Evolutionary conservation across 2,113 vertebrate species (phyloP), one percentile per base, ranked within the genome.

Genomic region (Pogona vitticeps): DNA sequence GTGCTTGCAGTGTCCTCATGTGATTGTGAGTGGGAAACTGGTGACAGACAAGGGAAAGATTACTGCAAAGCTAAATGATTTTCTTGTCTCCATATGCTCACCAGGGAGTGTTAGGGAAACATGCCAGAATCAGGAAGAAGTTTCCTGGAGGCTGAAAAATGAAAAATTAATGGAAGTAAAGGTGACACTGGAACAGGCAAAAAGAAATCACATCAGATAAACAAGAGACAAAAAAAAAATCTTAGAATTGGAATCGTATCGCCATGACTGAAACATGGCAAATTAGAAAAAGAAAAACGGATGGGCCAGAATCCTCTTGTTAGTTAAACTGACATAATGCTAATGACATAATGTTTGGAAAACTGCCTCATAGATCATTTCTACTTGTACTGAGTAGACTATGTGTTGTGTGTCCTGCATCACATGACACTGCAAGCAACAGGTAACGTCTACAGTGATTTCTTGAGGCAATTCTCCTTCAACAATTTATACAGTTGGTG

Each of bases 91-190:
- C 78, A 88, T 92, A 92, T 86, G 90, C 87, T 94, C 94, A 92
- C 91, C 76, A 90, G 94, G 93, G 93, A 94, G 88, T 91, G 90
- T 88, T 89, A 92, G 85, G 90, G 90, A 95, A 94, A 88, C 85
- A 92, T 91, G 92, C 94, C 93, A 95, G 93, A 94, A 94, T 92
- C 88, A 92, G 92, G 94, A 72, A 92, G 91, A 94, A 94, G 90
- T 91, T 93, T 95, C 94, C 94, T 95, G 90, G 90, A 94, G 92
- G 92, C 93, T 94, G 92, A 93, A 95, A n/a, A 94, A 95, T 94
- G 93, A 95, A 95, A 95, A 93, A 94, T 92, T 94, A 95, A 95
- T 94, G 92, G 91, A 92, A 95, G 90, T 88, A 94, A 94, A 91
- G 94, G 89, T 92, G 88, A 90, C 92, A 95, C 91, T 85, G 93